Evolutionary conservation across 2,888 invertebrate species (phyloP).

Genomic region (Aproaerema taeniolella): DNA sequence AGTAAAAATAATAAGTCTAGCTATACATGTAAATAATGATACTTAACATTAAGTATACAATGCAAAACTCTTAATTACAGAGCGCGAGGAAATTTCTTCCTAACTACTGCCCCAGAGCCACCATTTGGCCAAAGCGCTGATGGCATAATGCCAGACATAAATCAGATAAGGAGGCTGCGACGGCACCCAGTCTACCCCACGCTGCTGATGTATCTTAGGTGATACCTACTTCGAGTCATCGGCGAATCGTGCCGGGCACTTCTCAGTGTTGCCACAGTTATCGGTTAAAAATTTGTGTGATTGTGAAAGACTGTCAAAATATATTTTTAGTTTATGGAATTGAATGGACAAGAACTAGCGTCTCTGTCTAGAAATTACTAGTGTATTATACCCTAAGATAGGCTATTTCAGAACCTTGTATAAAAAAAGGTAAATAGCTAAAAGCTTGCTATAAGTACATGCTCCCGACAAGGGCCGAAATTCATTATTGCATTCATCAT

Average conservation of each 20-base stretch:
- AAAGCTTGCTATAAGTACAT: too few species aligned
- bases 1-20: too few species aligned
- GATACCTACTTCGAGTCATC: constrained; percentile 24
- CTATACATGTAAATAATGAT: too few species aligned
- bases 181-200: constrained; percentile 29
- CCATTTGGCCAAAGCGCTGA: constrained; percentile 41
- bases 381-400: too few species aligned
- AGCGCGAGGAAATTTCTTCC: constrained; percentile 53
- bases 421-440: too few species aligned
- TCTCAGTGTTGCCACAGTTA: constrained; percentile 1
- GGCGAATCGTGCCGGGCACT: constrained; percentile 17
- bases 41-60: background rate
- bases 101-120: constrained; percentile 42
- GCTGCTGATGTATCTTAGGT: constrained; percentile 36
- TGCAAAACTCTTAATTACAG: constrained; percentile 31
- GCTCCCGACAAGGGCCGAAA: too few species aligned
- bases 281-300: constrained; percentile 7
- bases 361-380: too few species aligned
- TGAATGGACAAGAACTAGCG: too few species aligned
- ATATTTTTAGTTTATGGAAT: too few species aligned
- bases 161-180: constrained; percentile 25
- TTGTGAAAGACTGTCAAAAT: too few species aligned
- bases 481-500: too few species aligned
- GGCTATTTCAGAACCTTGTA: too few species aligned
- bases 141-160: constrained; percentile 37